Base-by-base conservation (phyloP, 2,888 invertebrate genomes). In the Thumatha senex region DNA sequence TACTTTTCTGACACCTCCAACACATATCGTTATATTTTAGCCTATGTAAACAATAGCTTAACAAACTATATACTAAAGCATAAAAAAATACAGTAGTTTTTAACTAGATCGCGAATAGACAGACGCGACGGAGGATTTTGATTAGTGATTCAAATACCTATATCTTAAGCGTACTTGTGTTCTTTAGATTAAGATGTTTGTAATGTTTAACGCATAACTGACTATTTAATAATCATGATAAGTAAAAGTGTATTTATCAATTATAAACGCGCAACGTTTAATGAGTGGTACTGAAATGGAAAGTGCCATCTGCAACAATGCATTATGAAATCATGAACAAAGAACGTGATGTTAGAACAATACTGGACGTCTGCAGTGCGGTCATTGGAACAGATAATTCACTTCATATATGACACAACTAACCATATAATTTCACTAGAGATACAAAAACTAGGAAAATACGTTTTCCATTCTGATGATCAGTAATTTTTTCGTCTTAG, bases 321-420 rank as follows among this genome's bases (percentile, higher is more conserved):
- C 62, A 62, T 66, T 67, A 67, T 67, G 66, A 62, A 64, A 62
- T 63, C 50, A 57, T 59, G 36, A 50, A 72, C 70, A 71, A 74
- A 72, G 73, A 76, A 76, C 77, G 71, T 64, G 63, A 61, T 68
- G 50, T 7, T 65, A 76, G 76, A 79, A 86, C 84, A 86, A 84
- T 82, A 72, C 72, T 73, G 74, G 78, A 77, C 76, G 69, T 40
- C 46, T 56, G 45, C 51, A 34, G 51, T 51, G 57, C 73, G 71
- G 74, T 72, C 75, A 78, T 68, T 58, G 74, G 72, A 78, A 77
- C 76, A 62, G 51, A 60, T 69, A 56, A 67, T 4, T 64, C 70
- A 73, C 58, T 64, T 63, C 58, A 66, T 64, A 66, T 64, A 54
- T 74, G 73, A 76, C 67, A 75, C 74, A 76, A 76, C 54, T 31